Evolutionary conservation across 1,140 invertebrate species (phyloP).

Genomic region (Platorchestia sp.): DNA sequence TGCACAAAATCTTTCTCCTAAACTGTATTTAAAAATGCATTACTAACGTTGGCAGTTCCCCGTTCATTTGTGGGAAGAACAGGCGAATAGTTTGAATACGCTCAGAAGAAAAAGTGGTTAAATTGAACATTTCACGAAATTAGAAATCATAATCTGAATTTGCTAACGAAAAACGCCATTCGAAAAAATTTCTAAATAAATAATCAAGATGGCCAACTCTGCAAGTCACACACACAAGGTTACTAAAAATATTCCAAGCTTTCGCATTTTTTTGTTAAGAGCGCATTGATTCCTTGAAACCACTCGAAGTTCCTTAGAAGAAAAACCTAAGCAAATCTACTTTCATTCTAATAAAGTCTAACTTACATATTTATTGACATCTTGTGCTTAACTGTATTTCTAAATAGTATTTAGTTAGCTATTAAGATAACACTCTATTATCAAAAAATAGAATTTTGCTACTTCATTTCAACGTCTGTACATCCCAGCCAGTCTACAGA

Average conservation of each 20-base stretch:
- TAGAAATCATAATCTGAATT: not conserved
- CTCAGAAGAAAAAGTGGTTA: not conserved
- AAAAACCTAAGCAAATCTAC: not conserved
- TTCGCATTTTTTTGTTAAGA: not conserved
- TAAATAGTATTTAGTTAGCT: not conserved
- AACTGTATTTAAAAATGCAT: not conserved
- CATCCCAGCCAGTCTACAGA: not conserved
- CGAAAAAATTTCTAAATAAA: not conserved
- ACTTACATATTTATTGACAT: slow-evolving; percentile 38
- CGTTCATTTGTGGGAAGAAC: not conserved
- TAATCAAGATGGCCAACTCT: not conserved
- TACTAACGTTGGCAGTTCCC: not conserved
- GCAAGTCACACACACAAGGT: not conserved
- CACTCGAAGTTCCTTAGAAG: not conserved
- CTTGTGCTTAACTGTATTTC: slow-evolving; percentile 35
- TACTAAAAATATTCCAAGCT: not conserved
- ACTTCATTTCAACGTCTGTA: slow-evolving; percentile 42
- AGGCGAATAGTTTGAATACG: not conserved
- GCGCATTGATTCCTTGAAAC: not conserved
- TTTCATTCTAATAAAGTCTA: not conserved
- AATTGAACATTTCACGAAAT: not conserved
- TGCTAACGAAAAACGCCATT: not conserved
- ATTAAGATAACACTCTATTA: slow-evolving; percentile 39
- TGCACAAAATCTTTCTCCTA: not conserved
- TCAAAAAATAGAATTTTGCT: slow-evolving; percentile 52